Base-by-base conservation (phyloP, 2,797 vertebrate species). In the Loris lydekkerianus region DNA sequence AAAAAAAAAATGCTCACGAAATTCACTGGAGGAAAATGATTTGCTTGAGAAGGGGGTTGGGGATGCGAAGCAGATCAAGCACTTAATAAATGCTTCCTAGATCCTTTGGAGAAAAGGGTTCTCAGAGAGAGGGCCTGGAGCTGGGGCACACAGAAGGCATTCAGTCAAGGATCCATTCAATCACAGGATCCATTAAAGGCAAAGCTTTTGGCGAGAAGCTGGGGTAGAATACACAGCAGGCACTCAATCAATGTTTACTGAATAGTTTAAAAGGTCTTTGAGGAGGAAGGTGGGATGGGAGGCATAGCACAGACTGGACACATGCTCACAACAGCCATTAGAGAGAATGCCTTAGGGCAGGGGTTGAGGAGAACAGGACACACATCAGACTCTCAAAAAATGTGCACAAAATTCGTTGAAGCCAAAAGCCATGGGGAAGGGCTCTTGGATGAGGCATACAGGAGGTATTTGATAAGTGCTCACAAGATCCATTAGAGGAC, bases 1-100 rank as follows among this genome's bases (percentile, higher is more conserved):
- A 34, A 34, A 34, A 40, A 40, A 40, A 46, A 53, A 94, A 91
- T 80, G 80, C 31, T 93, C 77, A 92, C 27, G 40, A 69, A 85
- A 89, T 70, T 95, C 89, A 89, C 83, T 73, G 67, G 84, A 93
- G 83, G 93, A 96, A 97, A 96, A 92, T 34, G 40, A 77, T 85
- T 75, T 46, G 3, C 82, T 94, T 93, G 82, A 92, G 91, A 80
- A 91, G 70, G 75, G 86, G 49, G 37, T 96, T 94, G 49, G 70
- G 78, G 70, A 75, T 86, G 80, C 69, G 40, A 77, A 49, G 65
- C 31, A 78, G 40, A 46, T 31, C 46, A 95, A 80, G 25, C 73
- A 89, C 86, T 95, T 95, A 93, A 88, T 67, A 91, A 83, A 84
- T 89, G 76, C 25, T 69, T 90, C 70, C 85, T 86, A 92, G n/a